A percentile compares a stretch with the other conserved stretches of the same genome.
Evolutionary conservation across 64 coral and sea anemone genomes (phyloP).

Genomic region (Montipora sp.): DNA sequence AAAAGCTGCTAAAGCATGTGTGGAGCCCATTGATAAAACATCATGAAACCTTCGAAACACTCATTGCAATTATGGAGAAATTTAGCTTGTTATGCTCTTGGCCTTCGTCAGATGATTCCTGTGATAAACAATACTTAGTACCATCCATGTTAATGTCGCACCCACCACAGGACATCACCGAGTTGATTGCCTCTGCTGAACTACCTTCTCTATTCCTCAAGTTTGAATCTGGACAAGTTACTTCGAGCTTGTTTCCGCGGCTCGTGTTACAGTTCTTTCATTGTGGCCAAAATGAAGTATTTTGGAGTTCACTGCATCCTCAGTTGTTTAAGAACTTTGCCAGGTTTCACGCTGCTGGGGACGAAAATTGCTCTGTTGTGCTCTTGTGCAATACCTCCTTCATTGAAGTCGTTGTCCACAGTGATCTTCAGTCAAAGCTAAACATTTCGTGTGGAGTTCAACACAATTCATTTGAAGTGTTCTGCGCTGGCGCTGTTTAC

Average conservation of each 20-base stretch:
- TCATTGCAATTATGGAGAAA: constrained; percentile 44
- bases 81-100: constrained; percentile 33
- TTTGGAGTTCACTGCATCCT: constrained; percentile 11
- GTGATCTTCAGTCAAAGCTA: neutral
- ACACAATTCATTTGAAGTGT: neutral
- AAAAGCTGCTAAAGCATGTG: neutral
- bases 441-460: neutral
- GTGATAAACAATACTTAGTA: neutral
- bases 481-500: neutral
- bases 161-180: neutral
- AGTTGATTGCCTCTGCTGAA: neutral
- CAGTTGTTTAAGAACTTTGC: constrained; percentile 27
- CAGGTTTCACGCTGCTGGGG: constrained; percentile 15
- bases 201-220: constrained; percentile 34
- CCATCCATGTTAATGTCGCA: constrained; percentile 42
- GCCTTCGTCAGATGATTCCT: constrained; percentile 6
- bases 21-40: constrained; percentile 15
- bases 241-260: constrained; percentile 7
- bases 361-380: constrained; percentile 34
- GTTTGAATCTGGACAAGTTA: constrained; percentile 45
- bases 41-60: neutral
- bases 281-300: constrained; percentile 9
- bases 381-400: neutral
- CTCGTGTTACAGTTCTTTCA: constrained; percentile 17
- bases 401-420: constrained; percentile 35